These are phyloP conservation scores for Chaetorhynchus papuensis DNA, from an alignment of 2,113 vertebrate genomes.

Conservation along the genomic window DNA sequence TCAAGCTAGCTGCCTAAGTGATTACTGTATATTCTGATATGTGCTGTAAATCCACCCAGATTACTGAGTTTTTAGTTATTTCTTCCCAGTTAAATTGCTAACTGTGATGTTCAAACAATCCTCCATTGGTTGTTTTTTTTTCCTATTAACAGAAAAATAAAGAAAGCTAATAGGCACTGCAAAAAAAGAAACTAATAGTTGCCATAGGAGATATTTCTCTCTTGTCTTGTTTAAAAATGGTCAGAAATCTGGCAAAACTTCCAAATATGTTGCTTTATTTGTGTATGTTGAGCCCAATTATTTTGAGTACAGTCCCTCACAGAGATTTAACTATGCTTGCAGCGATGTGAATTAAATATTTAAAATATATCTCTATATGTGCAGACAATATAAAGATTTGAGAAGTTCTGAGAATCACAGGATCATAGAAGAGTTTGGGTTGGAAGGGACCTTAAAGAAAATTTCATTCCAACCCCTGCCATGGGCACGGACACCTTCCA, in stretches of 20 bases:
- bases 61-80: neutral
- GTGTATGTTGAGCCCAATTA: neutral
- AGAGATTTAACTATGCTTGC: neutral
- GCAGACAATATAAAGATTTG: neutral
- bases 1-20: neutral
- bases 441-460: neutral
- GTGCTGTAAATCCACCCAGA: neutral
- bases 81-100: neutral
- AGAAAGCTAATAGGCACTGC: neutral
- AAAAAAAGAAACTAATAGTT: neutral
- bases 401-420: neutral
- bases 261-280: neutral
- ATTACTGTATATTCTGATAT: neutral
- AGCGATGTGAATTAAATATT: accelerated
- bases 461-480: neutral
- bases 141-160: neutral
- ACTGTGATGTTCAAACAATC: neutral
- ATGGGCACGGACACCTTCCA: neutral
- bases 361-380: neutral
- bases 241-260: neutral
- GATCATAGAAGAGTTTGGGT: neutral
- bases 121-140: neutral
- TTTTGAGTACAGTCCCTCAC: neutral
- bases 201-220: neutral
- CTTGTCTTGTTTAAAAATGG: neutral